Evolutionary conservation across 2,797 vertebrate genomes (phyloP), one percentile per base, ranked within the genome.

Genomic region (Acanthornis magna): DNA sequence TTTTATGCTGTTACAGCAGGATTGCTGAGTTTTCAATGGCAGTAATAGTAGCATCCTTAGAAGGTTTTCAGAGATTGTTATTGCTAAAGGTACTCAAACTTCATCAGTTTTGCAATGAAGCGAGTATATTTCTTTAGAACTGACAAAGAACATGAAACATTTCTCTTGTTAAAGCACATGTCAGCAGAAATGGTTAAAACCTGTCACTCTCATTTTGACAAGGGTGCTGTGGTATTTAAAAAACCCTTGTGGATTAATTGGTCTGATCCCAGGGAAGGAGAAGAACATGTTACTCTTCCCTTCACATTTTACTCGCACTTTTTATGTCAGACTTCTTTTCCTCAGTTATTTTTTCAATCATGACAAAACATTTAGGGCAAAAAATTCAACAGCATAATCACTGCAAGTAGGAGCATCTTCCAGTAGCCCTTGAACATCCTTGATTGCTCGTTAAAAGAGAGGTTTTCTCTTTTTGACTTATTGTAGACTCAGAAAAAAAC

Each of bases 1-100:
- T 95, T 82, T 96, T 92, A 84, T 83, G 83, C 78, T 91, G 55
- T 50, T 89, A 66, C 57, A 82, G 66, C 70, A 94, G 34, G 58
- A 88, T 54, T 82, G 68, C 42, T 72, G 45, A 84, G 29, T 93
- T 94, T 92, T 91, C 79, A 71, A 10, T 75, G 38, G 60, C 79
- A 79, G 65, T 63, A 84, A 58, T 26, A 54, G 45, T 29, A 74
- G 27, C 23, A 71, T 53, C 62, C 65, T 89, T 50, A 72, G 48
- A 86, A 34, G 26, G 30, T 80, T 77, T 84, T 72, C 53, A 66
- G 71, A 80, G 42, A 58, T 51, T 10, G n/a, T 48, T 90, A 79
- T 71, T 81, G 74, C 57, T 95, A 91, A 88, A 34, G 45, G 48
- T 45, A 72, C 76, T 87, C 70, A 93, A 83, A 92, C n/a, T 61